Evolutionary conservation across 2,797 vertebrate genomes (phyloP).

Genomic region (Scolopax bukidnonensis): DNA sequence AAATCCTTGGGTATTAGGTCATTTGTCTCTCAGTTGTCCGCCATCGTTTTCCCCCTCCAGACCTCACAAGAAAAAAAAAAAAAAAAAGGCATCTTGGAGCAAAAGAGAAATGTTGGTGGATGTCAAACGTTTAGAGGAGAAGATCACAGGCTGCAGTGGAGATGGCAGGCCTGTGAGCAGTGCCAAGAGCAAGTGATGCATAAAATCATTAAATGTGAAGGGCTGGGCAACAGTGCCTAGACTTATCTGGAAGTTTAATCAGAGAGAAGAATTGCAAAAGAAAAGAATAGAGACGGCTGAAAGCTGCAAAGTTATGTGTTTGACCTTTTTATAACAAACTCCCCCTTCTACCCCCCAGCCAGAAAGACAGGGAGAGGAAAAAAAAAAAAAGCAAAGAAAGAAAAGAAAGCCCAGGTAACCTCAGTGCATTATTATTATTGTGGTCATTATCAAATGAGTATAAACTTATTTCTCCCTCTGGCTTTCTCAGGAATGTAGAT

Average conservation of each 20-base stretch:
- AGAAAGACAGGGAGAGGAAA: background rate
- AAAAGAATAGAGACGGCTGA: slow-evolving; percentile 73
- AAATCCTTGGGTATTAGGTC: background rate
- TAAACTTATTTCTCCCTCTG: slow-evolving; percentile 19
- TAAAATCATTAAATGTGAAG: slow-evolving; percentile 76
- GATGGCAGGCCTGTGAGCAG: slow-evolving; percentile 66
- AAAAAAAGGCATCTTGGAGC: background rate
- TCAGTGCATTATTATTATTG: slow-evolving; percentile 22
- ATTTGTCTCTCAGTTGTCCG: background rate
- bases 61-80: background rate
- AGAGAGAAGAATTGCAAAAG: slow-evolving; percentile 72
- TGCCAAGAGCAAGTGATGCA: slow-evolving; percentile 66
- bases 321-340: slow-evolving; percentile 73
- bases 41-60: background rate
- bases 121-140: slow-evolving; percentile 36
- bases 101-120: slow-evolving; percentile 35
- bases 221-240: slow-evolving; percentile 66
- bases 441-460: slow-evolving; percentile 43
- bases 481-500: slow-evolving; percentile 19
- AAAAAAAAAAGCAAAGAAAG: background rate
- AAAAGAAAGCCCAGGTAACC: slow-evolving; percentile 44
- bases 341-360: background rate
- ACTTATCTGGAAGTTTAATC: slow-evolving; percentile 74
- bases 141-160: slow-evolving; percentile 48
- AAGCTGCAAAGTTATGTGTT: slow-evolving; percentile 70